Evolutionary conservation across 2,113 vertebrate species (phyloP), one percentile per base, ranked within the genome.

Genomic region (Nematolebias whitei): DNA sequence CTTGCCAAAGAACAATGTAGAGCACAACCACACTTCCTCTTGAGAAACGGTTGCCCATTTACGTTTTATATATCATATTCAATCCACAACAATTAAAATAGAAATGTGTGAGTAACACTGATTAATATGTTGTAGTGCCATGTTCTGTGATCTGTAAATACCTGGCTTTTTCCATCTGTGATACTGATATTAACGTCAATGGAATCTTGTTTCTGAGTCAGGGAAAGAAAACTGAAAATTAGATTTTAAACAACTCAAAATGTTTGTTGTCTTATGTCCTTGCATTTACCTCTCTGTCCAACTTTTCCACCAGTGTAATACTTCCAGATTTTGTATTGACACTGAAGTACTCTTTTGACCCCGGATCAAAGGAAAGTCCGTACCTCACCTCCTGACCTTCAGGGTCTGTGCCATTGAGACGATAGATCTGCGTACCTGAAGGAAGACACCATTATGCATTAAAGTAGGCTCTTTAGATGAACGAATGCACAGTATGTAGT

Each of bases 331-430:
- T 72, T n/a, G 92, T 66, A 60, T 99, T 94, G 4, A 98, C 88
- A 11, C 87, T 87, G 84, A 99, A 99, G 83, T 95, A 93, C 2
- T 88, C 92, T 74, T 92, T 96, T 53, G 92, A 76, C 19, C 94
- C 94, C 12, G 96, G 88, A 71, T 98, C 93, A 77, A 97, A 98
- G 23, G 91, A 89, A 66, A 99, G 82, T 58, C 92, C 93, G 1
- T 97, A 99, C 0, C 91, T 95, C 81, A 99, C 92, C 0, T 94
- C 89, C 44, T 96, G 93, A 13, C 94, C 94, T 79, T 99, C 98
- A 0, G 96, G 96, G 74, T 99, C 98, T 0, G 94, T 96, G 63
- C 98, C 98, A 49, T 99, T 99, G 63, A 99, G 85, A 47, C 92
- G 89, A 67, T 99, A 99, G 65, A 99, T 94, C 0, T 95, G 94